phyloP scores from a whole-genome alignment of 2,888 invertebrate species.

The Acronicta alni region DNA sequence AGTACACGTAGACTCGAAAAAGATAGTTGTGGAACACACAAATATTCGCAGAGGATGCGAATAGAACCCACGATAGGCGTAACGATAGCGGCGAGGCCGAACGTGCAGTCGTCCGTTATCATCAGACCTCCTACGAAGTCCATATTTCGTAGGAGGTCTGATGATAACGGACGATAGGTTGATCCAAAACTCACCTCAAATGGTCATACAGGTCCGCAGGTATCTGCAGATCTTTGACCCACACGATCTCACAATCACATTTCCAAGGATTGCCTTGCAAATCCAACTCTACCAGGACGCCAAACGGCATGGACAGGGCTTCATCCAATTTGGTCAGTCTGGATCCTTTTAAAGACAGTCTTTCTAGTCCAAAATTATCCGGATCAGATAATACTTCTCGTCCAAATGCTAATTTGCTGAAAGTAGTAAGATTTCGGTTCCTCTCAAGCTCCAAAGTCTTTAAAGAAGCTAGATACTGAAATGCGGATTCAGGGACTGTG shows the following conservation, averaged over 20 bases:
- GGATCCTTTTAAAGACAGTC: conserved; percentile 83
- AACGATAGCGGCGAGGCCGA: too few relatives aligned
- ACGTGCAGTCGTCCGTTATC: too few relatives aligned
- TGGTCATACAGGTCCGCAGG: conserved; percentile 76
- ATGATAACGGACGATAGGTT: not conserved
- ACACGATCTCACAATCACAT: conserved; percentile 90
- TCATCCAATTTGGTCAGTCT: conserved; percentile 76
- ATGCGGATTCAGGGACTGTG: conserved; percentile 87
- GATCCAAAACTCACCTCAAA: conserved; percentile 75
- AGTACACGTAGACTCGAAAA: too few relatives aligned
- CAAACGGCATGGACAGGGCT: conserved; percentile 80
- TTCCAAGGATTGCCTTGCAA: conserved; percentile 91
- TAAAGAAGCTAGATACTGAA: conserved; percentile 87
- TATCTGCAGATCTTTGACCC: conserved; percentile 84
- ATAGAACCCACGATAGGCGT: too few relatives aligned
- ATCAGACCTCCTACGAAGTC: too few relatives aligned
- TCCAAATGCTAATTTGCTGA: conserved; percentile 83
- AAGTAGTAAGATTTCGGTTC: conserved; percentile 85
- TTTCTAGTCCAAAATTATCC: conserved; percentile 80
- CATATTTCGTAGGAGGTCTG: not conserved
- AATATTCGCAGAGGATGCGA: too few relatives aligned
- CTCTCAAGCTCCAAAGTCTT: conserved; percentile 87
- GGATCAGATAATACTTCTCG: conserved; percentile 75
- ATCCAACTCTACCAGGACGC: conserved; percentile 82
- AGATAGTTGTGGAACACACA: too few relatives aligned